Evolutionary conservation across 2,113 vertebrate species (phyloP).

Genomic region (Chamaetylas fuelleborni): DNA sequence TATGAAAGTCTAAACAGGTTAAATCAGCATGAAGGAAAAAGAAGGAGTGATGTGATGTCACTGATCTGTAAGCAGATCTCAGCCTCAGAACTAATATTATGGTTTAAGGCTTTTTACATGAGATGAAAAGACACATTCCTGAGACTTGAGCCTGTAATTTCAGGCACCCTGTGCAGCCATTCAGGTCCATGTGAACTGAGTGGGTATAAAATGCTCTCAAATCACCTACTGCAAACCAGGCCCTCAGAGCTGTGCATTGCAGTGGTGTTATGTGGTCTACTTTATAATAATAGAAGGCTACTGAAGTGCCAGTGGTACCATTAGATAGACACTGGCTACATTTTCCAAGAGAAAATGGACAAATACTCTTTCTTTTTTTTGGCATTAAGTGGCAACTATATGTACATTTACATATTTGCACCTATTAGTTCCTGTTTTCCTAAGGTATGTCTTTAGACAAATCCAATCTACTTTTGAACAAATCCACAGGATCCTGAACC

Average conservation of each 20-base stretch:
- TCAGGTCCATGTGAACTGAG: background rate
- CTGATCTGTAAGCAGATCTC: constrained; percentile 61
- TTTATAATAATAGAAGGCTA: background rate
- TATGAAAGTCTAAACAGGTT: constrained; percentile 60
- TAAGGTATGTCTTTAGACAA: background rate
- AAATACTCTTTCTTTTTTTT: background rate
- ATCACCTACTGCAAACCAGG: background rate
- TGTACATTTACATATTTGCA: background rate
- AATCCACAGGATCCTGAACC: background rate
- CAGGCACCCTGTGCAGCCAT: background rate
- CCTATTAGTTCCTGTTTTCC: background rate
- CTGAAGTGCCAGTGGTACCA: background rate
- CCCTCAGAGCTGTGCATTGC: background rate
- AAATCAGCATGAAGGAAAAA: constrained; percentile 42
- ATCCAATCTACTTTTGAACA: background rate
- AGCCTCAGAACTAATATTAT: constrained; percentile 55
- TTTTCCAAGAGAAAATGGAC: background rate
- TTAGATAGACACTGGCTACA: background rate
- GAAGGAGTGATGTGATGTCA: constrained; percentile 30
- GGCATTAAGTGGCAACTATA: background rate
- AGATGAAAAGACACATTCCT: constrained; percentile 32
- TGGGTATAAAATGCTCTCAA: background rate
- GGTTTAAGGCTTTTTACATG: constrained; percentile 25
- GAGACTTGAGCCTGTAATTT: background rate
- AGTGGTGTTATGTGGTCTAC: background rate